phyloP scores from a whole-genome alignment of 1,140 invertebrate species.

The Drosophila pruinosa region DNA sequence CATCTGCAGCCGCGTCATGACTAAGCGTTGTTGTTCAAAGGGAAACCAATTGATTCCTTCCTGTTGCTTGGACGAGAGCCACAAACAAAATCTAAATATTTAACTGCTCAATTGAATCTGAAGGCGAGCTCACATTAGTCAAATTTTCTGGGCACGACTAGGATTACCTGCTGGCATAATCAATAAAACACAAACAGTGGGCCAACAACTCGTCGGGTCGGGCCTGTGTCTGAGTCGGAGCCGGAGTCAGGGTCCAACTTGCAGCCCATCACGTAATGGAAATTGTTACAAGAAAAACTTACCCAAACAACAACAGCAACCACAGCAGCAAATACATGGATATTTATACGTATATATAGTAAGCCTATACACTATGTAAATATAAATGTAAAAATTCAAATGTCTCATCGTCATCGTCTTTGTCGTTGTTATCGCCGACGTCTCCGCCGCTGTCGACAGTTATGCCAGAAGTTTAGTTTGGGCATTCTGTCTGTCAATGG shows the following conservation, averaged over 20 bases:
- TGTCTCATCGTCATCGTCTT: conserved; percentile 17
- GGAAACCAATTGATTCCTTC: conserved; percentile 78
- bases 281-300: conserved; percentile 63
- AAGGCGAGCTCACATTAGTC: conserved; percentile 72
- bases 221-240: not conserved
- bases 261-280: conserved; percentile 66
- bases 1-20: conserved; percentile 44
- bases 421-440: not conserved
- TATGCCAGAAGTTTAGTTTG: conserved; percentile 58
- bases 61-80: conserved; percentile 49
- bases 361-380: not conserved
- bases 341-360: not conserved
- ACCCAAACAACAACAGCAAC: conserved; percentile 31
- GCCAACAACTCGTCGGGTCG: conserved; percentile 32
- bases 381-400: conserved; percentile 6
- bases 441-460: conserved; percentile 40
- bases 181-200: conserved; percentile 76
- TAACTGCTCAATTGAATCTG: conserved; percentile 78
- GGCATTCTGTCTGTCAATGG: conserved; percentile 59
- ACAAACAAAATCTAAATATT: conserved; percentile 75
- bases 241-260: conserved; percentile 2
- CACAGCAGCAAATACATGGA: not conserved
- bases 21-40: conserved; percentile 58
- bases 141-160: conserved; percentile 59
- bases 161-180: conserved; percentile 70